Evolutionary conservation across 2,113 vertebrate species (phyloP).

Genomic region (Glaucomys volans): DNA sequence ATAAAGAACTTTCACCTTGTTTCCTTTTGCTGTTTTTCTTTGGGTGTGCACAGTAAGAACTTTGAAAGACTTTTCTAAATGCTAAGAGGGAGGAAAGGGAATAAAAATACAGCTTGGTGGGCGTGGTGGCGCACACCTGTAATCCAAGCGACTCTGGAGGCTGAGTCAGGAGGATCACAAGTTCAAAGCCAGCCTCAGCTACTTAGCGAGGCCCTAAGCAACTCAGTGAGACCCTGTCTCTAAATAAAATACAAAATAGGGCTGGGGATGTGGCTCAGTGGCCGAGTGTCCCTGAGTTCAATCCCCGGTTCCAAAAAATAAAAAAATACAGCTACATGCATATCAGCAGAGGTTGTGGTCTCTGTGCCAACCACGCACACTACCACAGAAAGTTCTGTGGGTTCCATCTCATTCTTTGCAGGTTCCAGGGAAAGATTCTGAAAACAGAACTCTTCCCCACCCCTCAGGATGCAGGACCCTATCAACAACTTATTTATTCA

Average conservation of each 20-base stretch:
- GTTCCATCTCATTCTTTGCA: neutral
- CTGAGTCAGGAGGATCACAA: too few species aligned
- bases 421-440: neutral
- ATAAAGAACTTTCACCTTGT: neutral
- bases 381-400: neutral
- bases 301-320: too few species aligned
- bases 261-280: too few species aligned
- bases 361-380: neutral
- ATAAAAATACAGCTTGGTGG: slow-evolving; percentile 48
- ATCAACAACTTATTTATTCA: slow-evolving; percentile 1
- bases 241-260: too few species aligned
- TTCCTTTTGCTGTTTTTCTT: slow-evolving; percentile 1
- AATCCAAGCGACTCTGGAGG: too few species aligned
- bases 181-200: too few species aligned
- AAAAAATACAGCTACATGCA: neutral
- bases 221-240: too few species aligned
- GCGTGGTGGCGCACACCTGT: too few species aligned
- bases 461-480: accelerated
- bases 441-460: slow-evolving; percentile 33
- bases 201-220: too few species aligned
- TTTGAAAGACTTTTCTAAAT: neutral
- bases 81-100: neutral
- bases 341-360: neutral
- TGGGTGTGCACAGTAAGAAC: neutral
- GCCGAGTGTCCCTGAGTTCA: too few species aligned